Percentiles rank a stretch among this genome's conserved stretches.
phyloP scores from a whole-genome alignment of 2,797 vertebrate species.

The Lacerta agilis region DNA sequence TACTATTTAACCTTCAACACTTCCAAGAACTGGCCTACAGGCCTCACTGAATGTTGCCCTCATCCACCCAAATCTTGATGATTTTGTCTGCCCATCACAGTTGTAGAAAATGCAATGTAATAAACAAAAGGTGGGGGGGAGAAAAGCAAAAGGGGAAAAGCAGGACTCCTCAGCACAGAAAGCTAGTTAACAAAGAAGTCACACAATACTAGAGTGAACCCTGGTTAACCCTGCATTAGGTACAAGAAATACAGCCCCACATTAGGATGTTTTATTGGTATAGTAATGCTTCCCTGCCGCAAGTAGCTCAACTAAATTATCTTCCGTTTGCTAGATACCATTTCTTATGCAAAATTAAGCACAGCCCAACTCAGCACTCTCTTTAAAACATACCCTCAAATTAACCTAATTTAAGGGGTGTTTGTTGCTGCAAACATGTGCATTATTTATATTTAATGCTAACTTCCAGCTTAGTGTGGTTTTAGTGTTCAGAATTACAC shows the following conservation, averaged over 20 bases:
- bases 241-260: neutral
- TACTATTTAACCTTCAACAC: neutral
- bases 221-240: neutral
- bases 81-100: neutral
- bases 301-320: neutral
- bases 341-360: constrained; percentile 12
- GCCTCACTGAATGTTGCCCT: too few species aligned
- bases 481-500: neutral
- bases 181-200: neutral
- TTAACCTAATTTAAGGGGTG: constrained; percentile 18
- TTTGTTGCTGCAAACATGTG: neutral
- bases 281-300: neutral
- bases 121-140: neutral
- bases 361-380: neutral
- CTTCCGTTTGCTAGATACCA: neutral
- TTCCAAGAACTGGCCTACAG: neutral
- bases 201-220: neutral
- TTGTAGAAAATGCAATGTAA: neutral
- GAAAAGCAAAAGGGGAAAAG: neutral
- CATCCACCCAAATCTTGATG: neutral
- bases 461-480: constrained; percentile 20
- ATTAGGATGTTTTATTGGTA: neutral
- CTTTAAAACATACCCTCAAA: constrained; percentile 15
- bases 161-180: neutral
- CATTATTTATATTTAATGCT: constrained; percentile 14